Evolutionary conservation across 2,797 vertebrate genomes (phyloP).

Genomic region (Podargus strigoides): DNA sequence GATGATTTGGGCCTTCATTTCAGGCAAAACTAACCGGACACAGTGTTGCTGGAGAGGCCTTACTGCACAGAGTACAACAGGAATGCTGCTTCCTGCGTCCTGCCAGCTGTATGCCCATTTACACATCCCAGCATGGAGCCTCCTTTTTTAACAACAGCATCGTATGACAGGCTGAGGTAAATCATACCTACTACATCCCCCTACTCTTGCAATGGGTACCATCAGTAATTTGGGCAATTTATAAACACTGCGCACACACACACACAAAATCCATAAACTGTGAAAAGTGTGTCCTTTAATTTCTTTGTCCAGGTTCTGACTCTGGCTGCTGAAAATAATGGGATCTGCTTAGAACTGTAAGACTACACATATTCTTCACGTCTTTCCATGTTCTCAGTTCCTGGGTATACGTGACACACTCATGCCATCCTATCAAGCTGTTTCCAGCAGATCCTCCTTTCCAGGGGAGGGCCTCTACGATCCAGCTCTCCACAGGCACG

Average conservation of each 20-base stretch:
- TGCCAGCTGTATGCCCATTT: fast-evolving
- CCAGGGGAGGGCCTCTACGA: no score
- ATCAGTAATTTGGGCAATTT: background rate
- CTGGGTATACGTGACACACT: fast-evolving
- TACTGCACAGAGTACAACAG: fast-evolving
- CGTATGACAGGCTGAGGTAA: background rate
- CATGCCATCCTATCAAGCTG: no score
- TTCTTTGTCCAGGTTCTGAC: background rate
- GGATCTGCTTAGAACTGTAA: background rate
- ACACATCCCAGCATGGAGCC: fast-evolving
- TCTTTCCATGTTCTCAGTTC: background rate
- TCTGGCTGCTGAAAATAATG: background rate
- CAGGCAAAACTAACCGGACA: background rate
- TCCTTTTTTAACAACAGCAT: background rate
- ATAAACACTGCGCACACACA: background rate
- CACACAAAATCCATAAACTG: no score
- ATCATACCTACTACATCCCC: background rate
- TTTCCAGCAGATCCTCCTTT: background rate
- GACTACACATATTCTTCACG: background rate
- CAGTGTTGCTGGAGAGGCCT: fast-evolving
- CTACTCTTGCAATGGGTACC: background rate
- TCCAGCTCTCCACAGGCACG: background rate
- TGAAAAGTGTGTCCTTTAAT: background rate
- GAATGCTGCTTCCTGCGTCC: background rate
- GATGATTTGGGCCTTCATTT: background rate